Evolutionary conservation across 2,888 invertebrate species (phyloP).

Genomic region (Pycnomerus fuliginosus): DNA sequence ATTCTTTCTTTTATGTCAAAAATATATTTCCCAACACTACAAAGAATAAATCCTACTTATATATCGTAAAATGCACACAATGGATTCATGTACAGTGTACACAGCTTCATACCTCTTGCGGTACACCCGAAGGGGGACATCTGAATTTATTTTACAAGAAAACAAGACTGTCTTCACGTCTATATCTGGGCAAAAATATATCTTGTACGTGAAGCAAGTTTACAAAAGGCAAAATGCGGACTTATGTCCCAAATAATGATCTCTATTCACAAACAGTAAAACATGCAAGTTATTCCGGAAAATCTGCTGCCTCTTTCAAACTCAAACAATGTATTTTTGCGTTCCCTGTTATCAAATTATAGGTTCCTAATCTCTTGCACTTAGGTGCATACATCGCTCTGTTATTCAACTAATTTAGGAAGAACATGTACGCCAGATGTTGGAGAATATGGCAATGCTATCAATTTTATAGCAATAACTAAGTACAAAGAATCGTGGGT

Average conservation of each 20-base stretch:
- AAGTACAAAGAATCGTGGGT: no score
- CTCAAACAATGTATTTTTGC: no score
- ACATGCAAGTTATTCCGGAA: slow-evolving; percentile 9
- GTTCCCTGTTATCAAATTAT: no score
- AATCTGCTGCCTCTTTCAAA: no score
- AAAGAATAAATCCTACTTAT: slow-evolving; percentile 34
- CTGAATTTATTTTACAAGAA: slow-evolving; percentile 13
- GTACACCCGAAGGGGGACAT: slow-evolving; percentile 16
- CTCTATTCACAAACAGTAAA: slow-evolving; percentile 30
- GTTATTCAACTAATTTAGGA: no score
- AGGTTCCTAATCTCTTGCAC: no score
- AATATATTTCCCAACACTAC: slow-evolving; percentile 51
- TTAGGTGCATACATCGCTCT: no score
- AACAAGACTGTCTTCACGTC: slow-evolving; percentile 34
- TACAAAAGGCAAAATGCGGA: slow-evolving; percentile 47
- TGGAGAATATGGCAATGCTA: no score
- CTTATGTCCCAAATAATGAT: slow-evolving; percentile 29
- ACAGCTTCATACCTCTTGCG: slow-evolving; percentile 10
- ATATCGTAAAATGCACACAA: slow-evolving; percentile 37
- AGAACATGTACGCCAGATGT: no score
- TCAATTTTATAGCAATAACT: no score
- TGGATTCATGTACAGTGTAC: slow-evolving; percentile 34
- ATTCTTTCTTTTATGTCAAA: slow-evolving; percentile 48
- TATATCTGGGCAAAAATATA: slow-evolving; percentile 40
- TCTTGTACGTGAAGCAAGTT: slow-evolving; percentile 43